Conservation (phyloP, 2,797 vertebrate genomes). For the Xiphophorus birchmanni region DNA sequence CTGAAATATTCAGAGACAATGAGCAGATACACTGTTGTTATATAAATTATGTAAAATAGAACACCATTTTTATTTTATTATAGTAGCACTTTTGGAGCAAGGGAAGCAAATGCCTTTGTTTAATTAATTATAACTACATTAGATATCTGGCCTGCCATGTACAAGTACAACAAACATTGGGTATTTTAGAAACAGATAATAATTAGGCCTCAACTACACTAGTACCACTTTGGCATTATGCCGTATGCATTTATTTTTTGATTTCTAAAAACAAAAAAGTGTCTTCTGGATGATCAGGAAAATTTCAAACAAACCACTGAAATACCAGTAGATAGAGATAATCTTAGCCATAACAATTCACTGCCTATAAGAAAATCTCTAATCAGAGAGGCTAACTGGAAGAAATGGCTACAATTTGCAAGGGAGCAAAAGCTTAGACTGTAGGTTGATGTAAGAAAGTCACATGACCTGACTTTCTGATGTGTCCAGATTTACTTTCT, state of each 20-base stretch:
- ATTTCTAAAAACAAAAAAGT: too few species aligned
- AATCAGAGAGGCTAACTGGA: too few species aligned
- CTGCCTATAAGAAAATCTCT: too few species aligned
- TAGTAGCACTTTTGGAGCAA: not conserved
- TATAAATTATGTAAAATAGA: not conserved
- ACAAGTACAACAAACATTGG: not conserved
- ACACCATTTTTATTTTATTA: not conserved
- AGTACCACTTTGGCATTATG: not conserved
- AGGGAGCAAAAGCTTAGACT: too few species aligned
- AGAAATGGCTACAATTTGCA: too few species aligned
- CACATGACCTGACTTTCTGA: too few species aligned
- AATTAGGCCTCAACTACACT: not conserved
- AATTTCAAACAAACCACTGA: too few species aligned
- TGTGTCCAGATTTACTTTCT: too few species aligned
- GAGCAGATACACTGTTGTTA: slow-evolving; percentile 27
- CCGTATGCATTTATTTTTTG: not conserved
- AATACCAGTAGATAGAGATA: too few species aligned
- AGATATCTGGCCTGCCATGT: not conserved
- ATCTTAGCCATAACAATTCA: too few species aligned
- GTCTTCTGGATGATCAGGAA: too few species aligned
- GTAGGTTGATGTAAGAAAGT: too few species aligned
- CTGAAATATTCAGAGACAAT: slow-evolving; percentile 52
- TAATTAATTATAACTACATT: not conserved
- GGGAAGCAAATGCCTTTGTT: not conserved
- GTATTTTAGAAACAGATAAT: not conserved